A percentile compares a stretch with the other conserved stretches of the same genome.
Evolutionary conservation across 2,113 vertebrate genomes (phyloP).

Genomic region (human (Homo sapiens)): GRCh38 chrX:96985501-96986000

Average conservation of each 20-base stretch:
- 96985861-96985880: background rate
- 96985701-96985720: background rate
- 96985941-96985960: background rate
- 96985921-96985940: background rate
- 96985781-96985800: background rate
- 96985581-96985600: background rate
- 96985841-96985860: background rate
- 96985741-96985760: background rate
- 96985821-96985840: slow-evolving; percentile 19
- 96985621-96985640: background rate
- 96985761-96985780: background rate
- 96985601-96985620: background rate
- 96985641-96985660: background rate
- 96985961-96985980: slow-evolving; percentile 2
- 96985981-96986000: background rate
- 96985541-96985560: background rate
- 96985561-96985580: background rate
- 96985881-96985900: background rate
- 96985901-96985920: background rate
- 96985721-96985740: background rate
- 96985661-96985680: background rate
- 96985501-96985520: background rate
- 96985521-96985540: background rate
- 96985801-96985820: background rate
- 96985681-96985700: background rate